Conservation (phyloP, 2,888 invertebrate species). For the Acleris holmiana region DNA sequence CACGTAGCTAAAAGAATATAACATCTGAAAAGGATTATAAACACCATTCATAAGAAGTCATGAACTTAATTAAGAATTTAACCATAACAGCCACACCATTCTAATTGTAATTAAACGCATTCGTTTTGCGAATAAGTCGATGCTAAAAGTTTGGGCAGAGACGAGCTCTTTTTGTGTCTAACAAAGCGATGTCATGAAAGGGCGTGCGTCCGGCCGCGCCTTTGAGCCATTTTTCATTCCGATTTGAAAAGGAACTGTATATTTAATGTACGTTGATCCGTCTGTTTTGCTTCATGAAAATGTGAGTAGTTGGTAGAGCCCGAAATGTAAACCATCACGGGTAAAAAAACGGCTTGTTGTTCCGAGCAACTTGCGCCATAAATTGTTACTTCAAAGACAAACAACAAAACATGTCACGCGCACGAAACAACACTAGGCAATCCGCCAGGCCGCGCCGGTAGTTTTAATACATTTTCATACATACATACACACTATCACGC, state of each 20-base stretch:
- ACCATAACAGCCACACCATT: not conserved
- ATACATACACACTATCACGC: too few species aligned
- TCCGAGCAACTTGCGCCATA: constrained; percentile 24
- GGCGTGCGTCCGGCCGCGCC: constrained; percentile 16
- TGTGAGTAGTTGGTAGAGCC: constrained; percentile 12
- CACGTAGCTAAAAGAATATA: too few species aligned
- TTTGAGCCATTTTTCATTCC: constrained; percentile 33
- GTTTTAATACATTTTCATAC: too few species aligned
- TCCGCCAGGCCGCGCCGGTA: too few species aligned
- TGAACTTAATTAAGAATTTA: too few species aligned
- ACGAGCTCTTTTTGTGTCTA: constrained; percentile 13
- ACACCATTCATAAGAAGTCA: too few species aligned
- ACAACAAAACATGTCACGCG: constrained; percentile 25
- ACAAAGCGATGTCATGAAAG: constrained; percentile 30
- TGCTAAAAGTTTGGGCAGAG: constrained; percentile 21
- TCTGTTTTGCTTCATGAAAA: constrained; percentile 11
- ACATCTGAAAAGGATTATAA: too few species aligned
- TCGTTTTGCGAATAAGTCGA: constrained; percentile 3
- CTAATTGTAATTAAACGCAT: not conserved
- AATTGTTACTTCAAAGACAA: constrained; percentile 11
- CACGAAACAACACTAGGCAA: not conserved
- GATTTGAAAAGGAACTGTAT: constrained; percentile 27
- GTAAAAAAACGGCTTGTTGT: constrained; percentile 13
- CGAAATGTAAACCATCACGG: constrained; percentile 21
- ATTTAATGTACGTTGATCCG: constrained; percentile 24